These are phyloP conservation scores for Opisthograptis luteolata DNA, from an alignment of 2,888 invertebrate species.

Conservation along the genomic window DNA sequence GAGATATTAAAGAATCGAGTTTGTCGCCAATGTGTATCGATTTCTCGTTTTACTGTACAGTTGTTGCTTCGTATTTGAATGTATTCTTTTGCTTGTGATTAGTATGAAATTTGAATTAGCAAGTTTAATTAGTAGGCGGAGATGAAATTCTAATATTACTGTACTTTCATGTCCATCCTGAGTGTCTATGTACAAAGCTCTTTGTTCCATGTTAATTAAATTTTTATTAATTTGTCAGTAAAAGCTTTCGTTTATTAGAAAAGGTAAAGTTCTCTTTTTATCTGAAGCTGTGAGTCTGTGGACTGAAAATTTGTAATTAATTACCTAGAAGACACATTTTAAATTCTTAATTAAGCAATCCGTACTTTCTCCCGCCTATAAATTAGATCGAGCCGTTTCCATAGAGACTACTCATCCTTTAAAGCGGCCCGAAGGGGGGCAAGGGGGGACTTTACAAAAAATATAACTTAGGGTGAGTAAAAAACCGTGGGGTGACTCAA, in stretches of 20 bases:
- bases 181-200: slow-evolving; percentile 34
- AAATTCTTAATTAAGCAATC: slow-evolving; percentile 85
- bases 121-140: slow-evolving; percentile 18
- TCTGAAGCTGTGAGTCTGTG: slow-evolving; percentile 55
- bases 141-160: slow-evolving; percentile 24
- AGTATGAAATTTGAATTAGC: slow-evolving; percentile 21
- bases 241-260: slow-evolving; percentile 35
- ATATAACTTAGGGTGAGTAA: slow-evolving; percentile 85
- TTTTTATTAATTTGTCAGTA: slow-evolving; percentile 55
- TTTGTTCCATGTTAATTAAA: slow-evolving; percentile 64
- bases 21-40: slow-evolving; percentile 24
- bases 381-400: slow-evolving; percentile 85
- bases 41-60: neutral
- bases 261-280: slow-evolving; percentile 54
- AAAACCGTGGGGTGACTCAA: slow-evolving; percentile 85
- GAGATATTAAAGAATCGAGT: slow-evolving; percentile 21
- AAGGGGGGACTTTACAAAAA: slow-evolving; percentile 79
- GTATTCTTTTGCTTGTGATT: no score
- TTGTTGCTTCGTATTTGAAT: neutral
- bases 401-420: slow-evolving; percentile 85
- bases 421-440: slow-evolving; percentile 77
- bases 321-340: slow-evolving; percentile 81
- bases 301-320: slow-evolving; percentile 79
- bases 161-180: slow-evolving; percentile 15
- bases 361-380: slow-evolving; percentile 83